Conservation (phyloP, 1,140 invertebrate species). For the Xylocopa sonorina region DNA sequence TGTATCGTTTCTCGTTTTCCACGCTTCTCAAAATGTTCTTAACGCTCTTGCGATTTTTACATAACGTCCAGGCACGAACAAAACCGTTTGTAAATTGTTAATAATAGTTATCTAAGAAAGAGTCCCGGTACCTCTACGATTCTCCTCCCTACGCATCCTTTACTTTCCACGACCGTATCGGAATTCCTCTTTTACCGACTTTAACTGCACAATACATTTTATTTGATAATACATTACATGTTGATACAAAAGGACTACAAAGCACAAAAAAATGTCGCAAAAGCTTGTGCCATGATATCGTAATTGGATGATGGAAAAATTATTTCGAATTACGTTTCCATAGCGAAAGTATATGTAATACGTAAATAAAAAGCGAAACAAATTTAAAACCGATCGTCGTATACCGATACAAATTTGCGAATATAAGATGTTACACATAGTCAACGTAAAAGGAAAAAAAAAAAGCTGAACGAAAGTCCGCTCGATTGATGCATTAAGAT, state of each 20-base stretch:
- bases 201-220: slow-evolving; percentile 28
- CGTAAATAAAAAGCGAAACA: slow-evolving; percentile 4
- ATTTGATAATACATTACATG: slow-evolving; percentile 18
- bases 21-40: slow-evolving; percentile 35
- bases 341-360: slow-evolving; percentile 1
- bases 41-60: slow-evolving; percentile 35
- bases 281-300: slow-evolving; percentile 21
- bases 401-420: background rate
- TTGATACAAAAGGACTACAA: slow-evolving; percentile 20
- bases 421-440: background rate
- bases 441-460: background rate
- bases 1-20: slow-evolving; percentile 33
- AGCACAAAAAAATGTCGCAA: slow-evolving; percentile 31
- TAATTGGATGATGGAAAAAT: too few relatives aligned
- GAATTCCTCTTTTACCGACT: background rate
- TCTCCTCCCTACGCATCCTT: slow-evolving; percentile 13
- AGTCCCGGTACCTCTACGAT: slow-evolving; percentile 59
- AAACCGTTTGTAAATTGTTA: slow-evolving; percentile 44
- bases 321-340: slow-evolving; percentile 1
- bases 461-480: background rate
- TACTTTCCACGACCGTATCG: background rate
- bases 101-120: slow-evolving; percentile 39
- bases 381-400: background rate
- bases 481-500: background rate
- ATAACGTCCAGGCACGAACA: slow-evolving; percentile 30